phyloP scores from a whole-genome alignment of 2,888 invertebrate genomes.

The Neria commutata region DNA sequence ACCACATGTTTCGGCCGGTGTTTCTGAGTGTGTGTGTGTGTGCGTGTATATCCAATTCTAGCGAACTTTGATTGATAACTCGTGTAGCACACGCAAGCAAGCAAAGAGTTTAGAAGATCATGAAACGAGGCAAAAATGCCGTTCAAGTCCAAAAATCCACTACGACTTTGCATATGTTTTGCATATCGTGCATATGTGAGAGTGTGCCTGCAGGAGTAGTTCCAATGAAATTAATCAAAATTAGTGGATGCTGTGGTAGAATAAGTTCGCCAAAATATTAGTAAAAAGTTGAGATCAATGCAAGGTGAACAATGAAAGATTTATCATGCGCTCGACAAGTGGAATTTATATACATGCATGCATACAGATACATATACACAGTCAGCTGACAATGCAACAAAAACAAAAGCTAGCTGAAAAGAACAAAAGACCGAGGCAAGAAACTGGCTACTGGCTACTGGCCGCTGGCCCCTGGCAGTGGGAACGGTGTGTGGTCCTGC shows the following conservation, averaged over 20 bases:
- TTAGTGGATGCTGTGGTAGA: neutral
- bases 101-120: constrained; percentile 35
- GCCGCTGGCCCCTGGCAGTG: neutral
- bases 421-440: constrained; percentile 38
- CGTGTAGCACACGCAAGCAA: constrained; percentile 43
- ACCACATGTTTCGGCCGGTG: constrained; percentile 18
- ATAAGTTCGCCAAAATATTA: constrained; percentile 38
- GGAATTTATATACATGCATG: constrained; percentile 22
- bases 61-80: constrained; percentile 46
- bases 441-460: constrained; percentile 27
- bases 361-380: neutral
- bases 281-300: constrained; percentile 23
- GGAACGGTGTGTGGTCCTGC: neutral
- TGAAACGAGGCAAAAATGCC: too few species aligned
- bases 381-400: too few species aligned
- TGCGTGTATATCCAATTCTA: neutral
- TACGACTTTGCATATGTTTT: neutral
- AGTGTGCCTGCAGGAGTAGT: neutral
- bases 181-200: neutral
- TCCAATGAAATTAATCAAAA: neutral
- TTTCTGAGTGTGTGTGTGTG: constrained; percentile 16
- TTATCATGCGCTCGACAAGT: constrained; percentile 31
- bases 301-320: neutral
- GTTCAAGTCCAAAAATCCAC: too few species aligned
- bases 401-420: neutral